phyloP scores from a whole-genome alignment of 2,888 invertebrate species.

The Platerodrilus igneus region DNA sequence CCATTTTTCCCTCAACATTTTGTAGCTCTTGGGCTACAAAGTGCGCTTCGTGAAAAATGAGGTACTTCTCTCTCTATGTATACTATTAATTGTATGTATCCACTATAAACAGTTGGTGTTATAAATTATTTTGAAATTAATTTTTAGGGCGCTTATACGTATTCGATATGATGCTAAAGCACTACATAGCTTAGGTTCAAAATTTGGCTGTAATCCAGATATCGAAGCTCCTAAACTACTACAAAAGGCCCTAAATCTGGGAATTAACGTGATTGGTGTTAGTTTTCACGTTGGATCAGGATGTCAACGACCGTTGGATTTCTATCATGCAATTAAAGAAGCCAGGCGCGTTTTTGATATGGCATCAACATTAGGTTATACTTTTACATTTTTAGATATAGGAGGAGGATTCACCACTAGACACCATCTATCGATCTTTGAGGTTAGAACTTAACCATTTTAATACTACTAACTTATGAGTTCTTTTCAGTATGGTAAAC shows the following conservation, averaged over 20 bases:
- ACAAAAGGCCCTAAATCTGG: conserved; percentile 67
- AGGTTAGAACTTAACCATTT: too few species aligned
- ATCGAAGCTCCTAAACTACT: conserved; percentile 71
- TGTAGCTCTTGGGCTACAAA: too few species aligned
- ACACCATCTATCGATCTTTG: too few species aligned
- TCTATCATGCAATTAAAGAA: conserved; percentile 69
- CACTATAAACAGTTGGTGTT: too few species aligned
- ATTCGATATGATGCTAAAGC: conserved; percentile 76
- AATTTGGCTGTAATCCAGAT: conserved; percentile 85
- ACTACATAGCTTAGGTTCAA: conserved; percentile 64
- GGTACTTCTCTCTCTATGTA: too few species aligned
- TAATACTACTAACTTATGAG: neutral
- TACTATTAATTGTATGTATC: too few species aligned
- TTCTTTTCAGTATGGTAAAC: conserved; percentile 59
- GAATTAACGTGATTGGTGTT: conserved; percentile 70
- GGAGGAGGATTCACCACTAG: too few species aligned
- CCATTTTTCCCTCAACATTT: too few species aligned
- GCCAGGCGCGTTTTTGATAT: conserved; percentile 66
- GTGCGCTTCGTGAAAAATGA: too few species aligned
- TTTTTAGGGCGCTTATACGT: conserved; percentile 73
- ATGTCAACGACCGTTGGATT: conserved; percentile 77
- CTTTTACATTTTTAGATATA: conserved; percentile 77
- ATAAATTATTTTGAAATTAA: too few species aligned
- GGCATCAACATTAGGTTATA: conserved; percentile 67
- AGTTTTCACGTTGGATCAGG: conserved; percentile 96